Base-by-base conservation (phyloP, 2,888 invertebrate genomes). In the Pseudeuparius sepicola region DNA sequence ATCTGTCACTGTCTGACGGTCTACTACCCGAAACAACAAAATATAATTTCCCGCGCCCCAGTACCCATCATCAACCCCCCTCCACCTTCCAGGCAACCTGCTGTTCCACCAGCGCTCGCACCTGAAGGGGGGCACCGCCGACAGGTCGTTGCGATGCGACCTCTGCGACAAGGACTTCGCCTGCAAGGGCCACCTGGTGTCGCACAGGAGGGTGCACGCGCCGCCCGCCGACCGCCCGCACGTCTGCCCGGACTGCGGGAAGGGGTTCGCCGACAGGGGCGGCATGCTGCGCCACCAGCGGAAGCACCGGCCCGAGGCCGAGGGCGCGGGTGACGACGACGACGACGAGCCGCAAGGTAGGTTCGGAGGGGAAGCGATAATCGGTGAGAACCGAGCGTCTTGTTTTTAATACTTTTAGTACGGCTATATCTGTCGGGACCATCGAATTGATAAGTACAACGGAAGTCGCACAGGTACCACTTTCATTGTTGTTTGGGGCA, bases 41-140 rank as follows among this genome's bases (percentile, higher is more conserved):
- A n/a, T n/a, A n/a, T n/a, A n/a, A n/a, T n/a, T n/a, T n/a, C n/a
- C n/a, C n/a, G n/a, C n/a, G n/a, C n/a, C n/a, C n/a, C n/a, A n/a
- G n/a, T n/a, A n/a, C n/a, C n/a, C n/a, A n/a, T n/a, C n/a, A n/a
- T n/a, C n/a, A n/a, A n/a, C n/a, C n/a, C n/a, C n/a, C n/a, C 11
- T 13, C 15, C 6, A 28, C 6, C 13, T 39, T 34, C 11, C 17
- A 43, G 43, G 52, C 25, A 86, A 87, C 56, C 64, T 87, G 28
- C 68, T 88, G 44, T 87, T 87, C 68, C 87, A 88, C 59, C 83
- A 85, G 63, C 73, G 87, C 39, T 86, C 87, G 44, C 87, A 88
- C 63, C 82, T 81, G 52, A 86, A 86, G 45, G 63, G 63, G n/a
- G 58, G 59, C 2, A 53, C 51, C 2, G 63, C 63, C 1, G 63